phyloP scores from a whole-genome alignment of 30 jellyfish, hydroid and myxozoan genomes.

The Chrysaora quinquecirrha region DNA sequence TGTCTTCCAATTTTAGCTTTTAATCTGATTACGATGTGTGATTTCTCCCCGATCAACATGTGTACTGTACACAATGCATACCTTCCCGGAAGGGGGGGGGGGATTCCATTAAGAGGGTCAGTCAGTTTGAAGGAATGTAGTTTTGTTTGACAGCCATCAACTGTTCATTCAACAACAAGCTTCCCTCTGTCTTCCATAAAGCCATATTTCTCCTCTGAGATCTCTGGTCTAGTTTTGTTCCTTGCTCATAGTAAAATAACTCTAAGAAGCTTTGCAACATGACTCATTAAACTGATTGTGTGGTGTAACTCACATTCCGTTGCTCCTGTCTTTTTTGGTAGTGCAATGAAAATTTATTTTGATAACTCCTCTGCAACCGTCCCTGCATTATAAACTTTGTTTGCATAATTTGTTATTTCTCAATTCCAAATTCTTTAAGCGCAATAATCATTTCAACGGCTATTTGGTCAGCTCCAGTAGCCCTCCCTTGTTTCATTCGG shows the following conservation, averaged over 20 bases:
- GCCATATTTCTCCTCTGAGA: not conserved
- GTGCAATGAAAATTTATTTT: slow-evolving; percentile 1
- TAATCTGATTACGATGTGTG: too few species aligned
- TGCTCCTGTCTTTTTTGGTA: slow-evolving; percentile 16
- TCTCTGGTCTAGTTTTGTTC: not conserved
- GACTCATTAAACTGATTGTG: slow-evolving; percentile 17
- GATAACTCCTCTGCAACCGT: not conserved
- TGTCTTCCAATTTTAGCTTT: too few species aligned
- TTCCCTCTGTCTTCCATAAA: not conserved
- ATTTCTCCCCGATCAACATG: too few species aligned
- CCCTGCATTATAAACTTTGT: not conserved
- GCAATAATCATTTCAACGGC: not conserved
- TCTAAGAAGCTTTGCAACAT: not conserved
- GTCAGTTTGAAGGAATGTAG: too few species aligned
- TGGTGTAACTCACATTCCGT: slow-evolving; percentile 12
- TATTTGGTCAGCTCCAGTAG: slow-evolving; percentile 9
- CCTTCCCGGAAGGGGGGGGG: too few species aligned
- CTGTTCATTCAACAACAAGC: too few species aligned
- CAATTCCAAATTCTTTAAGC: not conserved
- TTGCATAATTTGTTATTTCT: not conserved
- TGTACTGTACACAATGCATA: too few species aligned
- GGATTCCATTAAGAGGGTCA: too few species aligned
- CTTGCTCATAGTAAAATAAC: slow-evolving; percentile 2
- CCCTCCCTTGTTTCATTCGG: not conserved
- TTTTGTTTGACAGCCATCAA: too few species aligned